Conservation (phyloP, 2,888 invertebrate genomes). For the Alitta virens region DNA sequence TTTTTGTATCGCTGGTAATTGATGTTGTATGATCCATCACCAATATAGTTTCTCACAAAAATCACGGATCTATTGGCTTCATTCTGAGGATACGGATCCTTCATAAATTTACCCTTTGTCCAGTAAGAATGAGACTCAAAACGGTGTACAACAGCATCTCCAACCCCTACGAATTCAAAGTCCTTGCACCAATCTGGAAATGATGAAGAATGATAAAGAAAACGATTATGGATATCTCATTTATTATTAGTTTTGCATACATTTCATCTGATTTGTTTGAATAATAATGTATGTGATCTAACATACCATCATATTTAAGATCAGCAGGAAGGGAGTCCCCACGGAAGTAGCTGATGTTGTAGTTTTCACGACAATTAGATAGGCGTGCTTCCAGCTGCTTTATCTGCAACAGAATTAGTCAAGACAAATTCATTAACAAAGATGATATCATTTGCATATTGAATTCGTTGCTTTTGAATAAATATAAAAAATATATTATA, state of each 20-base stretch:
- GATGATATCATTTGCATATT: too few relatives aligned
- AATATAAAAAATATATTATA: background rate
- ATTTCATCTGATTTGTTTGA: background rate
- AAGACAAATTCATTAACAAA: too few relatives aligned
- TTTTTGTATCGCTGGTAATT: too few relatives aligned
- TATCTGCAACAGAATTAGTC: constrained; percentile 3
- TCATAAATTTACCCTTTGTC: background rate
- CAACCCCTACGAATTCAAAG: background rate
- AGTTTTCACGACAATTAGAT: background rate
- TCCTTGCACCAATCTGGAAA: background rate
- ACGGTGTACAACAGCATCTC: background rate
- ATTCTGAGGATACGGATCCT: background rate
- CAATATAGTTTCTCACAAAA: background rate
- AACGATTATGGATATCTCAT: background rate
- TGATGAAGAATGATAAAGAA: background rate
- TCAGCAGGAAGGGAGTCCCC: constrained; percentile 1
- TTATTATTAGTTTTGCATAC: background rate
- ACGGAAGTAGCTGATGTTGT: background rate
- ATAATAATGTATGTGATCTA: background rate
- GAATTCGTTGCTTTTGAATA: too few relatives aligned
- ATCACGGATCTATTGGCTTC: background rate
- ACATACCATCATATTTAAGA: background rate
- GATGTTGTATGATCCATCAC: too few relatives aligned
- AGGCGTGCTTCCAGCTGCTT: background rate
- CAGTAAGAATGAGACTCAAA: background rate